Evolutionary conservation across 2,113 vertebrate species (phyloP), one percentile per base, ranked within the genome.

Genomic region (Megatriorchis doriae): DNA sequence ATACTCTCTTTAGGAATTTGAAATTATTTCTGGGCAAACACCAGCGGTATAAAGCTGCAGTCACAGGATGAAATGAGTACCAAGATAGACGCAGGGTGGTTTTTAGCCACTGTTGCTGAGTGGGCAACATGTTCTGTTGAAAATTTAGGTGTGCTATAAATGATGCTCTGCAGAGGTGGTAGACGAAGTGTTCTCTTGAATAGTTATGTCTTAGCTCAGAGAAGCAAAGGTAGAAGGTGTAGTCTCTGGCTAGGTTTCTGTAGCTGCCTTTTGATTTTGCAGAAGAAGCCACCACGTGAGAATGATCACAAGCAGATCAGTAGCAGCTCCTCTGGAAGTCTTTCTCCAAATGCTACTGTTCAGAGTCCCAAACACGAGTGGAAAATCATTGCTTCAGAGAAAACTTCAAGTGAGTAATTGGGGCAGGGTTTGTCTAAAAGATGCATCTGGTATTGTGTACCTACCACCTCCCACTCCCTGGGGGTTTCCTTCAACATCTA

Each of bases 371-470:
- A 99, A 97, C 99, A 99, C 84, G 99, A 99, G 94, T 99, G 99
- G 99, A 99, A 99, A 98, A 99, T 99, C 97, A 98, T 99, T 96
- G 99, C 99, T 95, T 99, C 99, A 23, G 99, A 99, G 98, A 99
- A 99, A 98, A 99, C 99, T 55, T 98, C 99, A 97, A 99, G 99
- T 99, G 98, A 99, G 99, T 98, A 81, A 72, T 68, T 22, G 48
- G 48, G 96, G 45, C 83, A 68, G 68, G 93, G 47, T 66, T 65
- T 86, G 65, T 56, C 31, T 84, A 45, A 92, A 40, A 72, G 78
- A 67, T 67, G 26, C 5, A 0, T 68, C 48, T 83, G 36, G 16
- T 93, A 3, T 71, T 2, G 7, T 34, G 48, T 59, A 12, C 65
- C 74, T 66, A 14, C 42, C 32, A 10, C 72, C 73, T 91, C 42